phyloP scores from a whole-genome alignment of 2,113 vertebrate species.

The Macrotus californicus region DNA sequence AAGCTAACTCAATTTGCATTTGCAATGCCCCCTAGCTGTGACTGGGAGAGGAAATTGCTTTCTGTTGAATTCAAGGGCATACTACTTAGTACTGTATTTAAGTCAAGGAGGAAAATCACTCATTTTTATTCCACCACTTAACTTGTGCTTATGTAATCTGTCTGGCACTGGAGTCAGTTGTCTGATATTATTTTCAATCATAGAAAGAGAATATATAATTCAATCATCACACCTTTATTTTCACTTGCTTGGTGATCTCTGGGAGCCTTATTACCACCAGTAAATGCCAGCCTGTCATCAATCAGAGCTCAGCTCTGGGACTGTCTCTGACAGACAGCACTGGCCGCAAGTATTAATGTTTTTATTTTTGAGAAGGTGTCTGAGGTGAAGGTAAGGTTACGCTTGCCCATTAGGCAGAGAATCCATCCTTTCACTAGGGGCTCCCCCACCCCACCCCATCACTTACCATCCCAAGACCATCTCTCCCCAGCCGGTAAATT shows the following conservation, averaged over 20 bases:
- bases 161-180: conserved; percentile 79
- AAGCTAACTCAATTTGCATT: conserved; percentile 84
- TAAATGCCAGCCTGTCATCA: conserved; percentile 70
- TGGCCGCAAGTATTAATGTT: conserved; percentile 51
- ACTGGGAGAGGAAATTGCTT: conserved; percentile 83
- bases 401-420: background rate
- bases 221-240: conserved; percentile 81
- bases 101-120: conserved; percentile 83
- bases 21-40: conserved; percentile 83
- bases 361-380: conserved; percentile 30
- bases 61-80: conserved; percentile 82
- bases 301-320: conserved; percentile 15
- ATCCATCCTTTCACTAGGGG: background rate
- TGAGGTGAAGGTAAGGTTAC: conserved; percentile 37
- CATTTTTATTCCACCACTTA: conserved; percentile 87
- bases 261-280: conserved; percentile 64
- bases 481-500: background rate
- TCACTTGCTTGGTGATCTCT: conserved; percentile 67
- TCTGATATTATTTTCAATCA: conserved; percentile 81
- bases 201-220: conserved; percentile 80
- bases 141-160: conserved; percentile 84
- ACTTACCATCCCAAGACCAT: background rate
- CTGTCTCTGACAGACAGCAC: background rate
- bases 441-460: background rate
- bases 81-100: conserved; percentile 83